Evolutionary conservation across 1,140 invertebrate genomes (phyloP).

Genomic region (Drosophila jambulina): DNA sequence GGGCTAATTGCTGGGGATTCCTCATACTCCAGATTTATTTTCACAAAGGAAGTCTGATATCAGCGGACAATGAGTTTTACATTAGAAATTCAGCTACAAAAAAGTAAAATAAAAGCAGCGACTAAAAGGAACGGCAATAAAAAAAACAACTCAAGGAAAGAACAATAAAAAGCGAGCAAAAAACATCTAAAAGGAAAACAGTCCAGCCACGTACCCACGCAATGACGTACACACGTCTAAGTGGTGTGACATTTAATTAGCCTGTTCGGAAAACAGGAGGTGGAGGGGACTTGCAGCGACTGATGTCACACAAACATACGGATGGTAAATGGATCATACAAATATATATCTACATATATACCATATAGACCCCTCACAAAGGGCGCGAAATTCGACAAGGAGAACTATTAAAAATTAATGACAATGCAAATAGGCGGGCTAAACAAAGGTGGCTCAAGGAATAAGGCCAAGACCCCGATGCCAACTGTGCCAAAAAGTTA

Average conservation of each 20-base stretch:
- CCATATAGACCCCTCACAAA: conserved; percentile 19
- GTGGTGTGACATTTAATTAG: conserved; percentile 72
- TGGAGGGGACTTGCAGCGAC: conserved; percentile 29
- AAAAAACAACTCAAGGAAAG: conserved; percentile 1
- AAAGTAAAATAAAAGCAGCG: conserved; percentile 12
- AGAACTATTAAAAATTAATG: conserved; percentile 78
- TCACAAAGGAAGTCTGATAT: conserved; percentile 37
- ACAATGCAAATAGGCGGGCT: conserved; percentile 69
- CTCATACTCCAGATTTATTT: background rate
- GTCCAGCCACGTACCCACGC: conserved; percentile 35
- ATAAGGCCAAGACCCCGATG: conserved; percentile 58
- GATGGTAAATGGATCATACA: background rate
- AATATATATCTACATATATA: conserved; percentile 2
- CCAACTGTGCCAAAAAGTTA: conserved; percentile 71
- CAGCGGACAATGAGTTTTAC: conserved; percentile 27
- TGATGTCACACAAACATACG: conserved; percentile 56
- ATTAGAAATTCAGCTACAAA: conserved; percentile 9
- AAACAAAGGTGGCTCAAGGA: conserved; percentile 63
- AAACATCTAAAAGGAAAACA: conserved; percentile 23
- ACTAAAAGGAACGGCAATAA: conserved; percentile 18
- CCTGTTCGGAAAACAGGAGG: conserved; percentile 15
- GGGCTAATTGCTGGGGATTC: conserved; percentile 5
- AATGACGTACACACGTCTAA: conserved; percentile 52
- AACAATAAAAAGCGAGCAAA: conserved; percentile 18
- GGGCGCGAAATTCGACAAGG: conserved; percentile 48